A percentile compares a stretch with the other conserved stretches of the same genome.
Conservation (phyloP, 2,888 invertebrate genomes). For the Nysson spinosus region DNA sequence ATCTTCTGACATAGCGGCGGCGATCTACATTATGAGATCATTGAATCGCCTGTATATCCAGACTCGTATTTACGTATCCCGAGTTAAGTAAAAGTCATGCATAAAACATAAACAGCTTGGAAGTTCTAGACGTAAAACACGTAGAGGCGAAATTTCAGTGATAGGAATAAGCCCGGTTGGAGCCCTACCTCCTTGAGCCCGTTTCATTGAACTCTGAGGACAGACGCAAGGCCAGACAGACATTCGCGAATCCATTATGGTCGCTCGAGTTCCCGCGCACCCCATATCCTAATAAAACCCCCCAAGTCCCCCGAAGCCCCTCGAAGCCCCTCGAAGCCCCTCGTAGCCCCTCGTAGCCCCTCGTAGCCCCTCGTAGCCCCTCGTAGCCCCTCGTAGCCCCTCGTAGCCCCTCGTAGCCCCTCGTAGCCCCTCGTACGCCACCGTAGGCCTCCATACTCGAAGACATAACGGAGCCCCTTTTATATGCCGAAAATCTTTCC, state of each 20-base stretch:
- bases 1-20: no score
- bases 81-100: neutral
- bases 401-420: no score
- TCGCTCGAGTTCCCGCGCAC: conserved; percentile 53
- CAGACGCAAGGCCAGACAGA: conserved; percentile 56
- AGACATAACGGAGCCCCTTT: conserved; percentile 52
- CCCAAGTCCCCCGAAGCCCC: conserved; percentile 33
- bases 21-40: no score
- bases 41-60: no score
- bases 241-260: conserved; percentile 64
- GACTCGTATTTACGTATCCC: no score
- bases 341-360: no score
- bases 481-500: conserved; percentile 65
- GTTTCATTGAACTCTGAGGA: conserved; percentile 49
- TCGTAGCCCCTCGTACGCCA: no score
- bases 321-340: no score
- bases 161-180: conserved; percentile 14
- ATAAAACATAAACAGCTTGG: neutral
- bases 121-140: conserved; percentile 7
- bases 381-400: no score
- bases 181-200: conserved; percentile 23
- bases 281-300: conserved; percentile 61
- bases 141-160: conserved; percentile 5
- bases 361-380: no score
- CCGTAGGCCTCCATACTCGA: no score